phyloP scores from a whole-genome alignment of 2,113 vertebrate species.

The Cinclus cinclus region DNA sequence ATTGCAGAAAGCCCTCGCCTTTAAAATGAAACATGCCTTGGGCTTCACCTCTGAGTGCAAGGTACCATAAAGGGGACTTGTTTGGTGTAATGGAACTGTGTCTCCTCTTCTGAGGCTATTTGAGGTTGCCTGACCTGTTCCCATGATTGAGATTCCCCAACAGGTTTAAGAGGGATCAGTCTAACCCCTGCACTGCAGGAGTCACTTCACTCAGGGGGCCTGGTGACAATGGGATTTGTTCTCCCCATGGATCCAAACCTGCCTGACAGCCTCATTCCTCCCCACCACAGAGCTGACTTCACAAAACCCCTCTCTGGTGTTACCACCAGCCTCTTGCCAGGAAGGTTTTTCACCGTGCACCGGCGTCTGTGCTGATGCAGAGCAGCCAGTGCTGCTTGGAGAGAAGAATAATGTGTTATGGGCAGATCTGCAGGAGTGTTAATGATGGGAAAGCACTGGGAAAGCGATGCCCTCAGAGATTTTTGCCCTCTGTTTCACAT shows the following conservation, averaged over 20 bases:
- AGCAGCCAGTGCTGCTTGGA: not conserved
- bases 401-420: not conserved
- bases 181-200: not conserved
- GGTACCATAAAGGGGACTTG: not conserved
- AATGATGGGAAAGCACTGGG: not conserved
- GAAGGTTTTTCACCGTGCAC: not conserved
- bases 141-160: not conserved
- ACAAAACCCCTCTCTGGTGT: not conserved
- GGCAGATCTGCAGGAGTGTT: not conserved
- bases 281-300: not conserved
- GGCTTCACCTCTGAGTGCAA: not conserved
- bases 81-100: not conserved
- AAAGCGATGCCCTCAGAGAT: not conserved
- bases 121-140: not conserved
- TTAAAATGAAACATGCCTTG: not conserved
- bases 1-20: not conserved
- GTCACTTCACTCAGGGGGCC: not conserved
- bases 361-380: accelerated
- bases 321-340: not conserved
- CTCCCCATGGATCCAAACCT: not conserved
- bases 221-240: not conserved
- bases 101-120: not conserved
- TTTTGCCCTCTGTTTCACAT: not conserved
- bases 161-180: not conserved
- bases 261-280: not conserved